These are phyloP conservation scores for Leuciscus idus DNA, from an alignment of 2,113 vertebrate species.

Conservation along the genomic window DNA sequence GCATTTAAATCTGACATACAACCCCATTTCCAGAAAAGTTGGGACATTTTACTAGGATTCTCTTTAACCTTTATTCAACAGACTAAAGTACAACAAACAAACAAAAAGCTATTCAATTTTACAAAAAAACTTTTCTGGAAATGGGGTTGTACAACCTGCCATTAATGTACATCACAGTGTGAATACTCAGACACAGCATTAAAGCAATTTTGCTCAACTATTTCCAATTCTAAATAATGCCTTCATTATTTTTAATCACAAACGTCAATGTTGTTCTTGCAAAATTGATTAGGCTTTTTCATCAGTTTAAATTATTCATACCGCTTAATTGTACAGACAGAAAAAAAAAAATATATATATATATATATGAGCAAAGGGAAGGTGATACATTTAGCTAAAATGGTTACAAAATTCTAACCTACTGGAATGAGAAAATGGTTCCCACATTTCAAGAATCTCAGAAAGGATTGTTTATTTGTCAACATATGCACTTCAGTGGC, in stretches of 20 bases:
- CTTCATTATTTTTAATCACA: no score
- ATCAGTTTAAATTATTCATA: no score
- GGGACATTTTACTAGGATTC: no score
- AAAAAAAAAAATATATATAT: no score
- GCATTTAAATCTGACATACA: neutral
- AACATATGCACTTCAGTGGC: neutral
- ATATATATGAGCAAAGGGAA: neutral
- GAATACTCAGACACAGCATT: neutral
- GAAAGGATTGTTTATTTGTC: slow-evolving; percentile 10
- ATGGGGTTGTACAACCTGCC: neutral
- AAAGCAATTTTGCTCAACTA: neutral
- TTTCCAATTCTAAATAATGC: neutral
- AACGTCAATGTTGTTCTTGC: neutral
- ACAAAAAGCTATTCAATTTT: no score
- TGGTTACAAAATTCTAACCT: neutral
- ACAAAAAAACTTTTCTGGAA: no score
- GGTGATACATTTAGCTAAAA: neutral
- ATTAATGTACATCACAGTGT: neutral
- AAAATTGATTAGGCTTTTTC: neutral
- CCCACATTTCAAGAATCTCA: neutral
- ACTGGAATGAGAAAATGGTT: neutral
- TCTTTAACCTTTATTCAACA: no score
- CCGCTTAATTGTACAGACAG: no score
- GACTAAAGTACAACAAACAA: no score
- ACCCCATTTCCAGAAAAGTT: no score